Evolutionary conservation across 1,140 invertebrate genomes (phyloP).

Genomic region (Hylaeus anthracinus): DNA sequence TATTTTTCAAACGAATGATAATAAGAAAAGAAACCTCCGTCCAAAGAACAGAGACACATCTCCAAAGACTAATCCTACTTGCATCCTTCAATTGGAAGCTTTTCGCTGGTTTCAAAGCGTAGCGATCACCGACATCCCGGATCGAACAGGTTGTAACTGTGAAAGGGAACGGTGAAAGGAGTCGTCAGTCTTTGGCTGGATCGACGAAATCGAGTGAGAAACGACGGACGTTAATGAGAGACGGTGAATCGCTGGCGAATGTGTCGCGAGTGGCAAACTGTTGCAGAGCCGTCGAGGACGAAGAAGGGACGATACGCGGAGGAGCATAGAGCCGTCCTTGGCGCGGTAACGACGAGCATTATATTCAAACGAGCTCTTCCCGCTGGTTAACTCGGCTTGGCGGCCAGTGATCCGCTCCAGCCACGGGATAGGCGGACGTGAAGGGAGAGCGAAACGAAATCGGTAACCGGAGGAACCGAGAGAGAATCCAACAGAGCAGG

Average conservation of each 20-base stretch:
- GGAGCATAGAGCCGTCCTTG: constrained; percentile 22
- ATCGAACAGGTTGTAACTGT: constrained; percentile 6
- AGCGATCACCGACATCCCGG: constrained; percentile 15
- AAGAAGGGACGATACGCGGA: constrained; percentile 33
- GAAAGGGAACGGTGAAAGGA: constrained; percentile 4
- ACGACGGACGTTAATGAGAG: constrained; percentile 54
- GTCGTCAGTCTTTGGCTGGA: background rate
- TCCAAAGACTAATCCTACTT: too few relatives aligned
- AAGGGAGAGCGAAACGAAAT: constrained; percentile 1
- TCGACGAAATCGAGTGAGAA: constrained; percentile 55
- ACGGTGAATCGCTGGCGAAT: constrained; percentile 33
- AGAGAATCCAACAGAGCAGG: background rate
- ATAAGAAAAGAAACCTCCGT: too few relatives aligned
- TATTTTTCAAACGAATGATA: too few relatives aligned
- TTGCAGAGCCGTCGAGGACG: constrained; percentile 46
- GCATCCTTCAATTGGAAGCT: too few relatives aligned
- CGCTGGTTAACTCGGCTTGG: constrained; percentile 32
- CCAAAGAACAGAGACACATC: too few relatives aligned
- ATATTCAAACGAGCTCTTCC: constrained; percentile 55
- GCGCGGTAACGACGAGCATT: constrained; percentile 49
- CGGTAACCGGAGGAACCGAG: background rate
- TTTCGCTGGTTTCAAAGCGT: background rate
- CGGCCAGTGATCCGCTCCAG: constrained; percentile 19
- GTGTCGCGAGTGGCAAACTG: constrained; percentile 62
- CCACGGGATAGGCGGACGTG: background rate